phyloP scores from a whole-genome alignment of 30 jellyfish, hydroid and myxozoan species.

The Euphysa ruthae region DNA sequence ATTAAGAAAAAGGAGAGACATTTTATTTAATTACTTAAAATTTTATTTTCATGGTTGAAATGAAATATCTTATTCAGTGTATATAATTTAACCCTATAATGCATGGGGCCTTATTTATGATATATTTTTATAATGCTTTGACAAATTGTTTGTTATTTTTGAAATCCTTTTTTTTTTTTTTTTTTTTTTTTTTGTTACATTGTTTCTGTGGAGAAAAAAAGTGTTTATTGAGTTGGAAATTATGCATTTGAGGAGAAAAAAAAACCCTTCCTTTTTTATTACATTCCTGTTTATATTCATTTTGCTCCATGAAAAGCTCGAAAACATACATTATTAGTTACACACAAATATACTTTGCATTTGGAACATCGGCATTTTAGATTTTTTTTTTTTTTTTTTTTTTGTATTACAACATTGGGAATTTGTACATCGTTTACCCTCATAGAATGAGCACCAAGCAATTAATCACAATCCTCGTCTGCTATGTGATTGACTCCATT shows the following conservation, averaged over 20 bases:
- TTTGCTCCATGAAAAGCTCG: conserved; percentile 1
- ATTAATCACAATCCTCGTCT: not conserved
- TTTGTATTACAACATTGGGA: not conserved
- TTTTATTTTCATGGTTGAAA: no score
- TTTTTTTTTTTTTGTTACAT: not conserved
- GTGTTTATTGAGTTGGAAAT: not conserved
- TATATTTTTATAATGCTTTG: not conserved
- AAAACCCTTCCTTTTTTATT: not conserved
- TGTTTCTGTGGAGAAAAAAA: not conserved
- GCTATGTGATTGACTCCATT: not conserved
- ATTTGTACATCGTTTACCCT: not conserved
- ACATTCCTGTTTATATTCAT: not conserved
- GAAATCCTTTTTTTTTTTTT: not conserved
- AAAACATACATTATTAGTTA: not conserved
- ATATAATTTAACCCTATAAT: not conserved
- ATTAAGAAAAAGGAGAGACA: no score
- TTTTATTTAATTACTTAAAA: no score
- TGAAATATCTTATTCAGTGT: no score
- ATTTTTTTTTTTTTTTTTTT: not conserved
- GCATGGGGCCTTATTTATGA: not conserved
- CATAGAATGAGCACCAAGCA: not conserved
- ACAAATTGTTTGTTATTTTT: not conserved
- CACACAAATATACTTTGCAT: not conserved
- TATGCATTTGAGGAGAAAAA: not conserved
- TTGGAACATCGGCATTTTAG: no score